Evolutionary conservation across 2,797 vertebrate genomes (phyloP), one percentile per base, ranked within the genome.

Genomic region (Helicolenus hilgendorfi): DNA sequence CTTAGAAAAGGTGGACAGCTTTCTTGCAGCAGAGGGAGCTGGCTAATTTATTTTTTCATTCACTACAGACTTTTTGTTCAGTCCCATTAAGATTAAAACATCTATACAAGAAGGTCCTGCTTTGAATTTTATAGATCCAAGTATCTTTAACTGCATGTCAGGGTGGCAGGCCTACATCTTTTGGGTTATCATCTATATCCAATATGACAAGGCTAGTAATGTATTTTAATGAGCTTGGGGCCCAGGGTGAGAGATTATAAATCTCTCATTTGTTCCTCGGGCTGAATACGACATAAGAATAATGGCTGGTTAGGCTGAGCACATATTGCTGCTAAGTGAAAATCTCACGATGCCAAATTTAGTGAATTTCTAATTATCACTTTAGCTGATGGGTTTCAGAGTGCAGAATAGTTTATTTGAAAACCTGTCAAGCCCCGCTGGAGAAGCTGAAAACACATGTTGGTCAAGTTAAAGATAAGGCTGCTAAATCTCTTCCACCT

Each of bases 161-260:
- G 75, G 41, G 36, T 62, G 10, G 80, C 70, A 75, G 49, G 67
- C 20, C 27, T 70, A 45, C 74, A 79, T 84, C 45, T 65, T 87
- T 62, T 74, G 45, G 36, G 78, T 84, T 38, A 86, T 86, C 60
- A 81, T 89, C 27, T 79, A 84, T 86, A 86, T 89, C 83, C 41
- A 79, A 33, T 86, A 76, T 89, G 84, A 92, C 74, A 88, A 76
- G 78, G 85, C 84, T 65, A 74, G 72, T 62, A 91, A 92, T 92
- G 56, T 89, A 82, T 89, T 94, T 85, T 82, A 89, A 88, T 88
- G 85, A 91, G 78, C 69, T 75, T 62, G 22, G 79, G 35, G 71
- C 65, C 55, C 84, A 71, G n/a, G 74, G 79, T 74, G 72, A 91
- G 74, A 77, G 72, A 87, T 77, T 87, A 88, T 86, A 82, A 85